phyloP scores from a whole-genome alignment of 2,888 invertebrate genomes.

The Siphlonurus alternatus region DNA sequence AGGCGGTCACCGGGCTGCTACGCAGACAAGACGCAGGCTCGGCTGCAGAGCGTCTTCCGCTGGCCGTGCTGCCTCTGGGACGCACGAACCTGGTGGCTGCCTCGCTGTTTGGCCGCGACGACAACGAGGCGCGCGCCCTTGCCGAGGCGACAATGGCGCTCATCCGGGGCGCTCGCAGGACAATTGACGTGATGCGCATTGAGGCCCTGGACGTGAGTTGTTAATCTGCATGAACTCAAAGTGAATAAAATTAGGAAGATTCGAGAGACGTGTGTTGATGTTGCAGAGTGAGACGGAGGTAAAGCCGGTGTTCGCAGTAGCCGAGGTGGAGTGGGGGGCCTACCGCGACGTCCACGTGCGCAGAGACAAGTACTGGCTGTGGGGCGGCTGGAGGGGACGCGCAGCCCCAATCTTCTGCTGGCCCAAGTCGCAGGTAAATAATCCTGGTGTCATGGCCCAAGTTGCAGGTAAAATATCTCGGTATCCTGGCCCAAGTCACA shows the following conservation, averaged over 20 bases:
- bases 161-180: constrained; percentile 49
- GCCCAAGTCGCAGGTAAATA: no score
- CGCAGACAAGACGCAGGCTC: constrained; percentile 47
- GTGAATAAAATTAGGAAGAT: neutral
- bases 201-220: constrained; percentile 36
- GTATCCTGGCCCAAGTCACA: no score
- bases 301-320: constrained; percentile 66
- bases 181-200: constrained; percentile 68
- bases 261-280: no score
- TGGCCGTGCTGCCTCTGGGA: constrained; percentile 75
- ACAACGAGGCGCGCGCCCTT: constrained; percentile 37
- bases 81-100: constrained; percentile 55
- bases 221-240: no score
- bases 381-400: constrained; percentile 58
- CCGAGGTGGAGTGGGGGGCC: constrained; percentile 69
- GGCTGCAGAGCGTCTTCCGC: constrained; percentile 36
- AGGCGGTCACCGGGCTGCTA: constrained; percentile 51
- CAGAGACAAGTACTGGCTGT: constrained; percentile 77
- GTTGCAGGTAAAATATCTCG: no score
- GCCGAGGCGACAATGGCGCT: constrained; percentile 72
- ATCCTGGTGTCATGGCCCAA: no score
- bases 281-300: constrained; percentile 22
- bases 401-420: constrained; percentile 61
- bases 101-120: constrained; percentile 39
- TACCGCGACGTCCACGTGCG: constrained; percentile 59